Percentiles rank a stretch among this genome's conserved stretches.
Evolutionary conservation across 2,113 vertebrate genomes (phyloP).

Genomic region (Alethe castanea): DNA sequence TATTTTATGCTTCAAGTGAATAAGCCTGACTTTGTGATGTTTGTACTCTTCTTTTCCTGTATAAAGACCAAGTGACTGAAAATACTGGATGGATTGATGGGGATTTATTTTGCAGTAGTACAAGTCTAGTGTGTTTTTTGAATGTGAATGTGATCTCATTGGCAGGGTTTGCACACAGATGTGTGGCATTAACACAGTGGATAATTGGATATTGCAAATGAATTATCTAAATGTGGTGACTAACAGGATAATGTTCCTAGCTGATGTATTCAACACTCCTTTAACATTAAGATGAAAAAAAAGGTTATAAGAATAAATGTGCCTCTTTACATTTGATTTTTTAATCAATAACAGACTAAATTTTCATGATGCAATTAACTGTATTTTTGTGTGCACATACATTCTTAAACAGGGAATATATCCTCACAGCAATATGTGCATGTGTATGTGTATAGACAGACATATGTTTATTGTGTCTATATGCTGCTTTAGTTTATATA

Average conservation of each 20-base stretch:
- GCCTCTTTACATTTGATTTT: not conserved
- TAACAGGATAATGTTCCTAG: slow-evolving; percentile 49
- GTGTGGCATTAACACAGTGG: slow-evolving; percentile 64
- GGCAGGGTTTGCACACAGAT: slow-evolving; percentile 64
- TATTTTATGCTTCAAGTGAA: slow-evolving; percentile 21
- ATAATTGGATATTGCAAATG: slow-evolving; percentile 68
- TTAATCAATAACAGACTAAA: not conserved
- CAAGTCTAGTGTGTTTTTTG: not conserved
- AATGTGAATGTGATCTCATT: slow-evolving; percentile 48
- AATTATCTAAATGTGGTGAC: slow-evolving; percentile 53
- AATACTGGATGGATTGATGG: not conserved
- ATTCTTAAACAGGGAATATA: not conserved
- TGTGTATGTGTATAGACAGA: not conserved
- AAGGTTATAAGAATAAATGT: not conserved
- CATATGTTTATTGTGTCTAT: not conserved
- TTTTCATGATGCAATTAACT: not conserved
- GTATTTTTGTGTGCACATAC: not conserved
- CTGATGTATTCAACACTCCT: not conserved
- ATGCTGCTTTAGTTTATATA: not conserved
- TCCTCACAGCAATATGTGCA: not conserved
- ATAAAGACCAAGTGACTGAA: not conserved
- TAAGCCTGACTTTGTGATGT: slow-evolving; percentile 22
- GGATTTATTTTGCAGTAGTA: slow-evolving; percentile 39
- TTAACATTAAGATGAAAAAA: not conserved
- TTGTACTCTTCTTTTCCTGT: not conserved